Base-by-base conservation (phyloP, 2,888 invertebrate species). In the Melipona beecheii region DNA sequence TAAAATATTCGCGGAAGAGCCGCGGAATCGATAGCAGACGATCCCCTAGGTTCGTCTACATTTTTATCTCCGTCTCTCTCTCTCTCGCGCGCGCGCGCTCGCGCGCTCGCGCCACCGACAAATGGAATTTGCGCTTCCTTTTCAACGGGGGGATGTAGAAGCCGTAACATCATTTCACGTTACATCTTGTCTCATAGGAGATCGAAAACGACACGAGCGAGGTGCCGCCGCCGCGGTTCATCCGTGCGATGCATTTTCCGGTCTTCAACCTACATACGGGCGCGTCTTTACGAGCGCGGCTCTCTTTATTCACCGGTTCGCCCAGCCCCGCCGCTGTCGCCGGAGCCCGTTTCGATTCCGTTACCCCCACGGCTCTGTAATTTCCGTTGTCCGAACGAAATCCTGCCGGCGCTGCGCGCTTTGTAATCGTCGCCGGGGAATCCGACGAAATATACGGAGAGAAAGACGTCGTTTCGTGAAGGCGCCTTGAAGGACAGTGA, bases 51-150 rank as follows among this genome's bases (percentile, higher is more conserved):
- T 64, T 83, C 78, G 24, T 50, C 72, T 56, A 58, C 78, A 49
- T 73, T 66, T 79, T 84, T 70, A 78, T 79, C 43, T 79, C 78
- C 2, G 2, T 31, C 31, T 31, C 31, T 31, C 31, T 31, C 31
- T 31, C 31, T 31, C 31, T 27, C 27, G 1, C 27, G 27, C 27
- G 27, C 27, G 27, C 27, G 27, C 24, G 24, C 24, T 64, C 68
- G 52, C 36, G 4, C 4, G 36, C 6, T 5, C 36, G 36, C n/a
- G 58, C 50, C 49, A 58, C 31, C 54, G 71, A 78, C 72, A 84
- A 84, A 84, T 84, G 84, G 84, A 84, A 84, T 84, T 84, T 75
- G 75, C 75, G 75, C 76, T 77, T 85, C 76, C 85, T 71, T 80
- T 85, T 75, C 85, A 74, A 85, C 64, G 60, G 75, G 4, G 31